Evolutionary conservation across 2,797 vertebrate species (phyloP).

Genomic region (Microctenopoma steveboyesi): DNA sequence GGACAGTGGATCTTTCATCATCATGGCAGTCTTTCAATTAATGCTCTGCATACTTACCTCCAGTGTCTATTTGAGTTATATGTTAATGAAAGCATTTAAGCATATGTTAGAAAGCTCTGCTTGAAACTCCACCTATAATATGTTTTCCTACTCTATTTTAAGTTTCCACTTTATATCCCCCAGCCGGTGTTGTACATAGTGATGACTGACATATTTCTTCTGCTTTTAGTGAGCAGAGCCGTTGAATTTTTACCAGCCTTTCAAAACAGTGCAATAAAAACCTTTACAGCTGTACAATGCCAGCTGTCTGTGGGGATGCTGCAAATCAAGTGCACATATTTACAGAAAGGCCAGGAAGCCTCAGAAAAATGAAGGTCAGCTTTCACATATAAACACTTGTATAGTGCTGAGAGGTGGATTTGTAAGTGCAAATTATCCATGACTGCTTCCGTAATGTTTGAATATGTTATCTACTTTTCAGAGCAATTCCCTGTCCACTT

Average conservation of each 20-base stretch:
- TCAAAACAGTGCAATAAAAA: conserved; percentile 36
- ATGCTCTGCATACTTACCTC: neutral
- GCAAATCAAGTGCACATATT: conserved; percentile 28
- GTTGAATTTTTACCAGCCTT: conserved; percentile 32
- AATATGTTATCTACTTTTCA: conserved; percentile 39
- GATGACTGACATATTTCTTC: conserved; percentile 38
- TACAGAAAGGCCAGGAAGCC: conserved; percentile 5
- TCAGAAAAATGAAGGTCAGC: conserved; percentile 22
- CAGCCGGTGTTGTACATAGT: conserved; percentile 35
- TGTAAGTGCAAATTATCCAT: conserved; percentile 28
- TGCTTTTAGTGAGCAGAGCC: conserved; percentile 30
- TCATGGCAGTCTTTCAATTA: too few relatives aligned
- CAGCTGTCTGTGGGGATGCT: conserved; percentile 21
- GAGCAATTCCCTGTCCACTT: conserved; percentile 29
- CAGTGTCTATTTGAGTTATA: neutral
- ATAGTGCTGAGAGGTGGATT: conserved; percentile 26
- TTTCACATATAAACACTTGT: conserved; percentile 16
- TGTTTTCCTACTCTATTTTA: neutral
- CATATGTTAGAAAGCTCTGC: neutral
- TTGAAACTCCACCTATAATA: neutral
- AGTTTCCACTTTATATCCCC: conserved; percentile 18
- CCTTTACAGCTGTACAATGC: conserved; percentile 15
- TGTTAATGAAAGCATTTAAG: neutral
- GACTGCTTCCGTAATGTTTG: conserved; percentile 35
- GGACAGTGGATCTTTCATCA: too few relatives aligned